Evolutionary conservation across 2,113 vertebrate species (phyloP).

Genomic region (Leucoraja erinaceus): DNA sequence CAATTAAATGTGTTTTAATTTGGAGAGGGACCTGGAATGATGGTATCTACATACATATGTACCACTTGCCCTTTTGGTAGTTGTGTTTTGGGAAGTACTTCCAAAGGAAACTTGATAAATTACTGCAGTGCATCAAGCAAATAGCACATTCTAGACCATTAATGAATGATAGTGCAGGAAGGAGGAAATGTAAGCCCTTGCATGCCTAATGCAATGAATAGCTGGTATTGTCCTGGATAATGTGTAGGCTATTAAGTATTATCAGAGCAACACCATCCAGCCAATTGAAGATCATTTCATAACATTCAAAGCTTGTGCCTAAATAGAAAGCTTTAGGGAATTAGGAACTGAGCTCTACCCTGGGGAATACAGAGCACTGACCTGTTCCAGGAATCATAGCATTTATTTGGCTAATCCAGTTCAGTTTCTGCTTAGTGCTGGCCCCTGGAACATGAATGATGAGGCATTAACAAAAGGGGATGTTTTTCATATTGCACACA

Average conservation of each 20-base stretch:
- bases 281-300: neutral
- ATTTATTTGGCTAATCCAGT: neutral
- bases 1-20: neutral
- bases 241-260: neutral
- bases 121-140: neutral
- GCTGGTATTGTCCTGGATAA: neutral
- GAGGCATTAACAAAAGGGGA: neutral
- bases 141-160: neutral
- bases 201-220: neutral
- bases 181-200: neutral
- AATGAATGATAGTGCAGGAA: neutral
- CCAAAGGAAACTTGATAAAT: neutral
- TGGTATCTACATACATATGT: neutral
- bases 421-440: neutral
- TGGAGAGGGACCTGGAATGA: neutral
- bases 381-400: neutral
- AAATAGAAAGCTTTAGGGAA: neutral
- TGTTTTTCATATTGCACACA: no score
- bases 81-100: neutral
- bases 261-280: neutral
- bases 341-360: neutral
- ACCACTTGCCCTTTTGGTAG: neutral
- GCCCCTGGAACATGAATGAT: neutral
- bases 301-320: neutral
- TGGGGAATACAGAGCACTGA: neutral